Base-by-base conservation (phyloP, 2,113 vertebrate genomes). In the Crypturellus undulatus region DNA sequence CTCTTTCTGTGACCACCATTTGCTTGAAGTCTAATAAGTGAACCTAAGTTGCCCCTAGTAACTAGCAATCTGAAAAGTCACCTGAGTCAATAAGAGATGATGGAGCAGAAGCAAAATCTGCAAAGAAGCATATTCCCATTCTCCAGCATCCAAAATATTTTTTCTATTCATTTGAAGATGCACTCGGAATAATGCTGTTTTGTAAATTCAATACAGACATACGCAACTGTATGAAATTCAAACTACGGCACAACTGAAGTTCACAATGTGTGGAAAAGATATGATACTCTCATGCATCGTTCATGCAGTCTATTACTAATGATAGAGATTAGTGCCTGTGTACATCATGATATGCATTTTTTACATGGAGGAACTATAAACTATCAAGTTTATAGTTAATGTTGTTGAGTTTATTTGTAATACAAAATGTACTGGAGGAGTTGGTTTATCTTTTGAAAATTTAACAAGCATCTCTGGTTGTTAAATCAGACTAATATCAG, bases 21-120 rank as follows among this genome's bases (percentile, higher is more conserved):
- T 75, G 11, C 82, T 89, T 68, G 42, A 95, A 90, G 67, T 91
- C 84, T 87, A 92, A 60, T 85, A 93, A 89, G 38, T 65, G 42
- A 72, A 38, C 45, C 42, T 64, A 70, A 92, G 89, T 83, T 89
- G 34, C 59, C 25, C 38, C 82, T 36, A 67, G 68, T 49, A 89
- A 59, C 69, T 82, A 93, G 67, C 49, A 91, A 87, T n/a, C 52
- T 86, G 49, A 76, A 84, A 90, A 95, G 45, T 13, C 42, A 79
- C 38, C 3, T 34, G 52, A 64, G 60, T 82, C 47, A 63, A 16
- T 70, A 86, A 70, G 18, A 1, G 2, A 43, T 7, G 6, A 51
- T 28, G 16, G 59, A 63, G 10, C 25, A 83, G 76, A 63, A 36
- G 42, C 21, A 63, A 79, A 65, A 84, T 69, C 71, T 86, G 15